Evolutionary conservation across 2,888 invertebrate genomes (phyloP), one percentile per base, ranked within the genome.

Genomic region (Germaria angustata): DNA sequence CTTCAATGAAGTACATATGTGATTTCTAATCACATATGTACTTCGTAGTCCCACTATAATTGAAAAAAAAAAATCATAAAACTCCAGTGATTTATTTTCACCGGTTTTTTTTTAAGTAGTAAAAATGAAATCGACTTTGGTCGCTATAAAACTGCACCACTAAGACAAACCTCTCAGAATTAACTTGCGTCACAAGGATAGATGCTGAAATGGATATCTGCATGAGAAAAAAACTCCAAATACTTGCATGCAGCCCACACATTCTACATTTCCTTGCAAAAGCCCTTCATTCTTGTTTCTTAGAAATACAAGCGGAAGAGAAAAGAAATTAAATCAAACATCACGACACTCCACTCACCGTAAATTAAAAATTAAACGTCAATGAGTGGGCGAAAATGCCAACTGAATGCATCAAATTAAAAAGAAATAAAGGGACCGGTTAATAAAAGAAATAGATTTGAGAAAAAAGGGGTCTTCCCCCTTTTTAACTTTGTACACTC

Each of bases 371-470:
- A 75, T 77, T 81, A 71, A 61, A 81, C 39, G 65, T 78, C 75
- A 79, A 73, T 79, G 79, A 63, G 82, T 82, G 79, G 79, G 82
- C 66, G 75, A 57, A 61, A 55, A 51, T 20, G 55, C 51, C 71
- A 63, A 65, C 36, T 22, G 51, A 79, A 51, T 73, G 73, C 69
- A 78, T n/a, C 44, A 39, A 72, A 22, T 71, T 36, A 34, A 17
- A 55, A 41, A 41, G 32, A 51, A 57, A 36, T 46, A 34, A 76
- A 59, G 55, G 57, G 65, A 55, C 13, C 34, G 13, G 13, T 17
- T 41, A 41, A 49, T 34, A 36, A 77, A 51, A 59, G 41, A 77
- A 68, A 39, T 44, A 9, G 49, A 39, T 24, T 17, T 44, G 1
- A 55, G 55, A 39, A 4, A 44, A 77, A 51, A 28, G 51, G 77